A percentile compares a stretch with the other conserved stretches of the same genome.
phyloP scores from a whole-genome alignment of 1,140 invertebrate genomes.

The Limonius californicus region DNA sequence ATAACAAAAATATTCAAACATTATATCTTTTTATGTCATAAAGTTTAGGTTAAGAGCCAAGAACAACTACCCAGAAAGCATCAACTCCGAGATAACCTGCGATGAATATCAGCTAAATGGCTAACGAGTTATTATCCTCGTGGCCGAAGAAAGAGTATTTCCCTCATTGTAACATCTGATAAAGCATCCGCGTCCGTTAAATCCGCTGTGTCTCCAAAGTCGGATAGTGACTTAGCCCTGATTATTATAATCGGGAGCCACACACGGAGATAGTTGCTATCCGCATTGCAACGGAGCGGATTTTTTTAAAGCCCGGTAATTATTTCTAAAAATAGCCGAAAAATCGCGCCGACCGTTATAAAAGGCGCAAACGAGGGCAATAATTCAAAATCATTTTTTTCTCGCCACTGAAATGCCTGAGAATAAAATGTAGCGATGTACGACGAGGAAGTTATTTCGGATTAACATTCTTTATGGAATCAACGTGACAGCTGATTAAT shows the following conservation, averaged over 20 bases:
- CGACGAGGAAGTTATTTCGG: conserved; percentile 2
- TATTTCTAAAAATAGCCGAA: neutral
- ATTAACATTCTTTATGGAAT: neutral
- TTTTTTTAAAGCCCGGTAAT: neutral
- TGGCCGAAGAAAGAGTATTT: neutral
- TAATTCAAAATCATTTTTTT: neutral
- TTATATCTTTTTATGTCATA: too few species aligned
- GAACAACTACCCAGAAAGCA: too few species aligned
- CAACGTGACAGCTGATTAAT: conserved; percentile 5
- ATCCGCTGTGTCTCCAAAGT: neutral
- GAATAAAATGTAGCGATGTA: neutral
- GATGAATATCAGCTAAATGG: conserved; percentile 7
- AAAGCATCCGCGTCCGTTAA: neutral
- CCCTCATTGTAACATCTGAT: conserved; percentile 9
- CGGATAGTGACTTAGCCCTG: neutral
- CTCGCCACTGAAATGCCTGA: neutral
- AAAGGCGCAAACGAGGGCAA: neutral
- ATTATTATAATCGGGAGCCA: conserved; percentile 10
- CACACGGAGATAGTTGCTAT: conserved; percentile 4
- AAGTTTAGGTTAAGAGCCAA: too few species aligned
- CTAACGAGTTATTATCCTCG: neutral
- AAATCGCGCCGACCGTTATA: neutral
- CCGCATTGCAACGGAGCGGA: too few species aligned
- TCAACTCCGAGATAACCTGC: neutral
- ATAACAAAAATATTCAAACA: too few species aligned